Base-by-base conservation (phyloP, 2,797 vertebrate genomes). In the Serranus cabrilla region DNA sequence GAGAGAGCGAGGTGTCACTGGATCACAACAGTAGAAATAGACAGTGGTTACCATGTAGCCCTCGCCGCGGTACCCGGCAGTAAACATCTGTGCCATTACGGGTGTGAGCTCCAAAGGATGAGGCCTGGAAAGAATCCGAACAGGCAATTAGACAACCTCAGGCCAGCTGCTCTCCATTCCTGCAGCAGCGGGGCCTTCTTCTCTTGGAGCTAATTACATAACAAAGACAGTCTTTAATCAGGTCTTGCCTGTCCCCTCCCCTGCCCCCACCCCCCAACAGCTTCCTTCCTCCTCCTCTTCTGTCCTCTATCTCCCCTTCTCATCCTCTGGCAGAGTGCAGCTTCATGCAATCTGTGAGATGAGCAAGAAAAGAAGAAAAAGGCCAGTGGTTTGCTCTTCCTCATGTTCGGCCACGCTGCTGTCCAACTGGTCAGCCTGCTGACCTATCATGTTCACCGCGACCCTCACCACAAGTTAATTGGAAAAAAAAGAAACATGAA, bases 91-190 rank as follows among this genome's bases (percentile, higher is more conserved):
- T 84, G 90, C 80, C 91, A 91, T 91, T 90, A 89, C 55, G 76
- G 83, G 78, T 71, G 78, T 58, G 85, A 87, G 89, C 88, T 88
- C 86, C 83, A 79, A 81, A 89, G 90, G 83, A 91, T 51, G 83
- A 83, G 82, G 83, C 82, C 84, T 91, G 90, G 89, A 92, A 90
- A 88, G 79, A 71, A 87, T 92, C 88, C 81, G 70, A 91, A 76
- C 88, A 92, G 89, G 92, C 91, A 94, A 94, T 94, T 94, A 94
- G 83, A 90, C 84, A 88, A 91, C 87, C 88, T 91, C 83, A 75
- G 90, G 85, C 87, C 93, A 93, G 93, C 91, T 93, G 93, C 92
- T 93, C 90, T 89, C 86, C 86, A 87, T 87, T 84, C 78, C 79
- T 69, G 87, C 79, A 85, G 85, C 87, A 69, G 86, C 47, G 66